Percentiles rank a stretch among this genome's conserved stretches.
Evolutionary conservation across 2,888 invertebrate species (phyloP).

Genomic region (Drosophila fungiperda): DNA sequence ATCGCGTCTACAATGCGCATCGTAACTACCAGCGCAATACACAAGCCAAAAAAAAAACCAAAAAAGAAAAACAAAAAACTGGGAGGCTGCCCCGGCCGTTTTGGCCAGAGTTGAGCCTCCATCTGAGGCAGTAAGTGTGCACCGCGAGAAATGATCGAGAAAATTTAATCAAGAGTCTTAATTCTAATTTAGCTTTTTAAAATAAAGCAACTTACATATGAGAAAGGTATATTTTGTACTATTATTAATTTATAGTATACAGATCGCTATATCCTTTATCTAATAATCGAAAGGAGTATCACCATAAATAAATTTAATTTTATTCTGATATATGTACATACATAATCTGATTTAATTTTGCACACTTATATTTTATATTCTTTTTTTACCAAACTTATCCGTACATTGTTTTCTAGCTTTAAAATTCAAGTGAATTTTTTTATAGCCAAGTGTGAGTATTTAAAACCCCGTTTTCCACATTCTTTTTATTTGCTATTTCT

Average conservation of each 20-base stretch:
- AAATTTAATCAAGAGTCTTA: neutral
- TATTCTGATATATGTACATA: neutral
- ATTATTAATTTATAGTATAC: neutral
- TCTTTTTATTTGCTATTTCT: neutral
- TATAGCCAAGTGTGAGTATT: neutral
- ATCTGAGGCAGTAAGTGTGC: conserved; percentile 55
- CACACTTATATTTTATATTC: neutral
- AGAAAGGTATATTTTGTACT: neutral
- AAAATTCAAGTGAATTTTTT: neutral
- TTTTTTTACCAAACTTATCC: neutral
- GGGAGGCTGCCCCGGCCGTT: conserved; percentile 72
- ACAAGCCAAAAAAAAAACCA: conserved; percentile 25
- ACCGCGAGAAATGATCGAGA: conserved; percentile 23
- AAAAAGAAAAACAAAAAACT: conserved; percentile 58
- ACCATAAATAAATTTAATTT: neutral
- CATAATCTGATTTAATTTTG: neutral
- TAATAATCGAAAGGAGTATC: neutral
- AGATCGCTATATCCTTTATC: neutral
- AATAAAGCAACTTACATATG: neutral
- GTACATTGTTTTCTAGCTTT: neutral
- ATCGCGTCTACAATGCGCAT: conserved; percentile 63
- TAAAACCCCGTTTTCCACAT: neutral
- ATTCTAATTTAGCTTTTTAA: neutral
- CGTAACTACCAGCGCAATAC: conserved; percentile 51
- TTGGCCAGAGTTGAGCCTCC: conserved; percentile 67